Percentiles rank a stretch among this genome's conserved stretches.
Conservation (phyloP, 2,797 vertebrate genomes). For the Remorina albescens region DNA sequence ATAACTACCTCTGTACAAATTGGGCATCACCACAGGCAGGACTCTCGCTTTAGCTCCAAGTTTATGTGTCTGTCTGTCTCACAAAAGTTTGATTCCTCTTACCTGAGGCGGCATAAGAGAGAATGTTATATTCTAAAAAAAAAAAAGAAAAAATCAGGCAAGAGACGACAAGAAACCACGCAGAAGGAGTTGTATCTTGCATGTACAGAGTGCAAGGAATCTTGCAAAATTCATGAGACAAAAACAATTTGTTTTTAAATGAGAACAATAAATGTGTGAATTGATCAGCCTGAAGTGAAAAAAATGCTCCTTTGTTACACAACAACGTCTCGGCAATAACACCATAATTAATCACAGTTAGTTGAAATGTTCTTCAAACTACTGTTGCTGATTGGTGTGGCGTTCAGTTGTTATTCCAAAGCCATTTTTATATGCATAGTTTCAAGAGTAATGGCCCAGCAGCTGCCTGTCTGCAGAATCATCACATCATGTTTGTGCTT, state of each 20-base stretch:
- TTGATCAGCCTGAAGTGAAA: neutral
- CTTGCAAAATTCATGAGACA: constrained; percentile 30
- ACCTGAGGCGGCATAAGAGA: constrained; percentile 24
- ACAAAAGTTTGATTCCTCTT: constrained; percentile 60
- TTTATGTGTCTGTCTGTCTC: constrained; percentile 43
- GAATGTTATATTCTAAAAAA: constrained; percentile 40
- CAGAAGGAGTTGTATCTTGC: constrained; percentile 25
- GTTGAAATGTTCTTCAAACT: neutral
- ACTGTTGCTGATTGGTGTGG: neutral
- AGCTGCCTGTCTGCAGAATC: neutral
- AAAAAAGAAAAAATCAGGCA: constrained; percentile 40
- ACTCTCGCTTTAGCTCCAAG: constrained; percentile 34
- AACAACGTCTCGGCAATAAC: neutral
- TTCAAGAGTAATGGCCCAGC: neutral
- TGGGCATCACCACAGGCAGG: constrained; percentile 56
- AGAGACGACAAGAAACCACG: constrained; percentile 41
- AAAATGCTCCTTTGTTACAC: constrained; percentile 13
- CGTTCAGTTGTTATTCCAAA: neutral
- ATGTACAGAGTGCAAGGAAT: constrained; percentile 19
- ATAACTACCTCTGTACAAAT: constrained; percentile 16
- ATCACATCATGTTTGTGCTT: neutral
- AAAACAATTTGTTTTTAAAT: constrained; percentile 26
- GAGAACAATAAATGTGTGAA: constrained; percentile 6
- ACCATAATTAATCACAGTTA: neutral
- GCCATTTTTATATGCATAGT: neutral